These are phyloP conservation scores for Eriosoma lanigerum DNA, from an alignment of 1,140 invertebrate species.

Conservation along the genomic window DNA sequence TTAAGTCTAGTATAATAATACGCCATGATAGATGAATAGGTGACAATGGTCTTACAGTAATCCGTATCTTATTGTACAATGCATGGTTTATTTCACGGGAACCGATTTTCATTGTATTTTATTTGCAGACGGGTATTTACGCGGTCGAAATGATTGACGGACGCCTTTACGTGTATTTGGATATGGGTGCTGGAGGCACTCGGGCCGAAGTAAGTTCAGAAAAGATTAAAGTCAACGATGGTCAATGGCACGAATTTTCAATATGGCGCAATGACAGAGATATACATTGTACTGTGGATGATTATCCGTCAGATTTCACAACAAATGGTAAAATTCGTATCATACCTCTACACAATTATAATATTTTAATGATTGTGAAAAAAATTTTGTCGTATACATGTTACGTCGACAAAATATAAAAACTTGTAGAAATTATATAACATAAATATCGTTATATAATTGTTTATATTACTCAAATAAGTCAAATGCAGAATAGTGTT, in stretches of 20 bases:
- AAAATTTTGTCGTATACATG: too few species aligned
- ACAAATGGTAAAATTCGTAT: constrained; percentile 7
- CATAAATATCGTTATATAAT: too few species aligned
- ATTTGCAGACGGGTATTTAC: constrained; percentile 79
- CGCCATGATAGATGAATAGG: too few species aligned
- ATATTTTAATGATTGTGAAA: too few species aligned
- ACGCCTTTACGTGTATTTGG: constrained; percentile 86
- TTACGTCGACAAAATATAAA: too few species aligned
- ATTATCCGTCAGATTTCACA: constrained; percentile 39
- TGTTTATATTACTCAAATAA: too few species aligned
- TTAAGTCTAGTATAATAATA: too few species aligned
- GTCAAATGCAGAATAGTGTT: too few species aligned
- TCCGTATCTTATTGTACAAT: neutral
- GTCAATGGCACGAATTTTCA: constrained; percentile 86
- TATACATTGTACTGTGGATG: constrained; percentile 42
- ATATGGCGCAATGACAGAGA: constrained; percentile 63
- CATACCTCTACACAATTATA: too few species aligned
- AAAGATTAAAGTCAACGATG: constrained; percentile 80
- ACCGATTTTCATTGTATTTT: neutral
- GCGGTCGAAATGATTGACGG: constrained; percentile 92
- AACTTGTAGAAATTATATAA: too few species aligned
- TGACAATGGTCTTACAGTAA: neutral
- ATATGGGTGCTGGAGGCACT: constrained; percentile 86
- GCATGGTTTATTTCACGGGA: too few species aligned
- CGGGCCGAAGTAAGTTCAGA: constrained; percentile 74